These are phyloP conservation scores for Cylloceria caligata DNA, from an alignment of 2,888 invertebrate species.

Conservation along the genomic window DNA sequence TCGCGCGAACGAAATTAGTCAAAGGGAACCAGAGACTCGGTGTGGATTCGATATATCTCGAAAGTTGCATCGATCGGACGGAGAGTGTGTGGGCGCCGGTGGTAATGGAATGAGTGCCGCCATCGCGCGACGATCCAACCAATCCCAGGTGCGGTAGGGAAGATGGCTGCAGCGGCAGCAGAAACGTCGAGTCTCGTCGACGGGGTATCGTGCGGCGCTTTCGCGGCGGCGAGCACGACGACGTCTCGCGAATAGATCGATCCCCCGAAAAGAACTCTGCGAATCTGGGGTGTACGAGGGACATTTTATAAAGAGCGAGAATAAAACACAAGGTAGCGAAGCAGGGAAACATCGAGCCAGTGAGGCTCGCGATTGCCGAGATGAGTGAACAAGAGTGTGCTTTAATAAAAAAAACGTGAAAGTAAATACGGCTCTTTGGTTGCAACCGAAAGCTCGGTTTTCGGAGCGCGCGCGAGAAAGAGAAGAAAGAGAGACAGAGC, in stretches of 20 bases:
- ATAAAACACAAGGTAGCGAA: conserved; percentile 12
- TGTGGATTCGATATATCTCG: conserved; percentile 45
- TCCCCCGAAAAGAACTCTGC: conserved; percentile 47
- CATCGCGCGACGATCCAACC: conserved; percentile 65
- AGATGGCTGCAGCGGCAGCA: conserved; percentile 66
- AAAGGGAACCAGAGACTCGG: background rate
- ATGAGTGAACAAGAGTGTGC: conserved; percentile 61
- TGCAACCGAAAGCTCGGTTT: conserved; percentile 53
- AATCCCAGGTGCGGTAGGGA: conserved; percentile 50
- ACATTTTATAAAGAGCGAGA: background rate
- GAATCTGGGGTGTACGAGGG: conserved; percentile 34
- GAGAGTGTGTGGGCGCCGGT: conserved; percentile 14
- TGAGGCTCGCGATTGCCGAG: conserved; percentile 36
- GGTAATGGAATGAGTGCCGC: conserved; percentile 61
- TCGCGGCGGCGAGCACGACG: conserved; percentile 68
- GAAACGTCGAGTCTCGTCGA: conserved; percentile 58
- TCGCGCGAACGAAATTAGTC: background rate
- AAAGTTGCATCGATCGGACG: conserved; percentile 59
- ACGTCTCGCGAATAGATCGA: conserved; percentile 68
- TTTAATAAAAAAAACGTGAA: conserved; percentile 49
- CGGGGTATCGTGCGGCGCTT: conserved; percentile 69
- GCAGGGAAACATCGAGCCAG: conserved; percentile 20
- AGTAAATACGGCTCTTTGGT: conserved; percentile 39
- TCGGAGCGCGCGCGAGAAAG: conserved; percentile 54
- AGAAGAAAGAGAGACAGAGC: conserved; percentile 12